Base-by-base conservation (phyloP, 92 coral and sea anemone genomes). In the Ricordea florida region DNA sequence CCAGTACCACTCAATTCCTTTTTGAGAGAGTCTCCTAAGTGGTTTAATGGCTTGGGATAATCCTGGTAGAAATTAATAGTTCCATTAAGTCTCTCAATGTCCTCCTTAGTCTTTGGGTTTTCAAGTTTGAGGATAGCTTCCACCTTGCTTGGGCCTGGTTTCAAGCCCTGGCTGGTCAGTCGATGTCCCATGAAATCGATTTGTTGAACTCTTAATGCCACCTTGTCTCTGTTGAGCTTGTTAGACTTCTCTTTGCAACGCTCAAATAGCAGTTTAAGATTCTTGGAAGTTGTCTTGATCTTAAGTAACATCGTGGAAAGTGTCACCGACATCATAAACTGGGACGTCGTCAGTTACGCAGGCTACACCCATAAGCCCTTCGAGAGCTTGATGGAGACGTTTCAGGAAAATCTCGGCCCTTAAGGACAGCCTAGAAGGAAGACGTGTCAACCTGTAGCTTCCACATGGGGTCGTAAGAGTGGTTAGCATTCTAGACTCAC, bases 1-100 rank as follows among this genome's bases (percentile, higher is more conserved):
- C 87, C 87, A 81, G 41, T 74, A 53, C 83, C 82, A 82, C 32
- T 47, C 68, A 32, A 44, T 18, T 50, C 38, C 84, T 2, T 23
- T 1, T 20, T 41, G 31, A 9, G 80, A 67, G 16, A 63, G 68
- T 17, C 57, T 40, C 3, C 70, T 30, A 7, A 82, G 67, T 35
- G 67, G 76, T 55, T 31, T 31, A 22, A 61, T 61, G 11, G 26
- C 82, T 5, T 74, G 44, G 9, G 72, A 22, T 9, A 57, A 56
- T 42, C 77, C 32, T 5, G 44, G 55, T 47, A 47, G 22, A 4
- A 47, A 47, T 0, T 47, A 17, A 23, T 50, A 21, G 27, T 22
- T 50, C 33, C 57, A 50, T 50, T 50, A 14, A 50, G 57, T 22
- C 33, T 50, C 57, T 50, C 31, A 21, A 50, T 50, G 57, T 50